Conservation (phyloP, 2,113 vertebrate species). For the Cochlearius cochlearius region DNA sequence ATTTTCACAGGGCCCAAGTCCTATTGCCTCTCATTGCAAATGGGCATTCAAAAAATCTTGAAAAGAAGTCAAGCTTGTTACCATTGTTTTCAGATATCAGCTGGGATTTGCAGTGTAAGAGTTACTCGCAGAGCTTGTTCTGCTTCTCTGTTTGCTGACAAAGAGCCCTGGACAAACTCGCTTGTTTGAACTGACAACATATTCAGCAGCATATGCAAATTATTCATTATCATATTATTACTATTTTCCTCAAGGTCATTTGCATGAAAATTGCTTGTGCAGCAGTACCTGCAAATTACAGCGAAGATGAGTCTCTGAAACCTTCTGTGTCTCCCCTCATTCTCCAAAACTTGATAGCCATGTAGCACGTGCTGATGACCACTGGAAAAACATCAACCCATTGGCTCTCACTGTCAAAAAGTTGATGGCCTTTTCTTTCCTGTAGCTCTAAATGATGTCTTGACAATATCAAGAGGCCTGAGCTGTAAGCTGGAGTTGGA, state of each 20-base stretch:
- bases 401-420: not conserved
- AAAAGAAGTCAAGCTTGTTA: not conserved
- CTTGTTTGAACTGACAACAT: conserved; percentile 5
- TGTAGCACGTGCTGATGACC: not conserved
- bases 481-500: not conserved
- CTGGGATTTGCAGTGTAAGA: not conserved
- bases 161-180: not conserved
- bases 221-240: not conserved
- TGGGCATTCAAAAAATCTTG: not conserved
- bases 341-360: not conserved
- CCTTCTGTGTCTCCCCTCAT: not conserved
- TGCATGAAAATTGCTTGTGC: not conserved
- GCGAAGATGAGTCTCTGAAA: not conserved
- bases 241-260: conserved; percentile 35
- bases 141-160: not conserved
- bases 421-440: not conserved
- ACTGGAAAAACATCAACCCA: not conserved
- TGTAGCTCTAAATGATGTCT: not conserved
- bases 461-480: not conserved
- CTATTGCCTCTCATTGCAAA: not conserved
- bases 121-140: not conserved
- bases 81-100: not conserved
- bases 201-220: not conserved
- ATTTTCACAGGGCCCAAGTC: not conserved
- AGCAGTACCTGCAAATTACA: not conserved